Base-by-base conservation (phyloP, 2,888 invertebrate genomes). In the Colletes collaris region DNA sequence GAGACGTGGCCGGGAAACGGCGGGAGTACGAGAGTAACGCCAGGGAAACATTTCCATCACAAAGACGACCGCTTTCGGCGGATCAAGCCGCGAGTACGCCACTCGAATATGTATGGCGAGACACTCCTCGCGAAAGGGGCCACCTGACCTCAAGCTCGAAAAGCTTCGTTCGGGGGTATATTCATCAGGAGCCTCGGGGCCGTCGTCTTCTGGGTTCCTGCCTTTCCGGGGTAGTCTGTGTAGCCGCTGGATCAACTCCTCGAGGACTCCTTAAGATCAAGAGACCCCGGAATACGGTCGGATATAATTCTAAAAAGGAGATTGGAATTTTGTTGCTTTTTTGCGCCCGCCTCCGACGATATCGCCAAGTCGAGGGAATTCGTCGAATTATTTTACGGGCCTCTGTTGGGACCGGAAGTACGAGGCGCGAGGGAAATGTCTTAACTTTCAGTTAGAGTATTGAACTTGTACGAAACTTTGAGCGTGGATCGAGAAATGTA, bases 61-160 rank as follows among this genome's bases (percentile, higher is more conserved):
- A 89, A 89, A 88, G 90, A 87, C 82, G 72, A 55, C 35, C 76
- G 76, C 76, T 84, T 81, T 85, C 76, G 76, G 64, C 64, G 87
- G 84, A 82, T 83, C 82, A 71, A 83, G 77, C 74, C 79, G 79
- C 79, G 79, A 71, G 81, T 80, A 87, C 73, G 83, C 87, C 73
- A 84, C 88, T 88, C 76, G 87, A 89, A 89, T 89, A 89, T 89
- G 85, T 83, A 89, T 89, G 87, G 59, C 66, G 49, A 76, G 52
- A 79, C 72, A 69, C 63, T 76, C 69, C 13, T 35, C 62, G 66
- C 27, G 46, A 83, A 85, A 85, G 65, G 67, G 52, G 37, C 68
- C 76, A 69, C 55, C 79, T 83, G 83, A 76, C 79, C 79, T 70
- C 73, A 53, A 72, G 84, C 35, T 76, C 70, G 64, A 71, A 70